Evolutionary conservation across 2,797 vertebrate genomes (phyloP).

Genomic region (Clarias laeviceps): DNA sequence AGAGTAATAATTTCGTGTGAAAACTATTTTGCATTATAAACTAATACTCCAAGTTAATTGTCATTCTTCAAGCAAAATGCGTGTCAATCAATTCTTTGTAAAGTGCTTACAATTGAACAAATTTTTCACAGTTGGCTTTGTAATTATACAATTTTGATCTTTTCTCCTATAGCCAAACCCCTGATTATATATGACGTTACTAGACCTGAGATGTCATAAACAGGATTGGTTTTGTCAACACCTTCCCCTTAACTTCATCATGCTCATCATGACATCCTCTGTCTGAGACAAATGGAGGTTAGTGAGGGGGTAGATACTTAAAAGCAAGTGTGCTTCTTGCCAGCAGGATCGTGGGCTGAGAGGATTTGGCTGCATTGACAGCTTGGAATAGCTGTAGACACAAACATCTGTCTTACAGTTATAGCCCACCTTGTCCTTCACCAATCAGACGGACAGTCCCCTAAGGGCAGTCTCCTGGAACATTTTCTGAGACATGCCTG

Average conservation of each 20-base stretch:
- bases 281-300: slow-evolving; percentile 52
- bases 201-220: neutral
- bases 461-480: slow-evolving; percentile 45
- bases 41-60: neutral
- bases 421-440: slow-evolving; percentile 56
- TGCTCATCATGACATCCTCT: neutral
- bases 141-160: neutral
- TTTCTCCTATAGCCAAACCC: slow-evolving; percentile 1
- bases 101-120: neutral
- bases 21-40: neutral
- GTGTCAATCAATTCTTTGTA: neutral
- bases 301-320: slow-evolving; percentile 39
- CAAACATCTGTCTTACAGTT: slow-evolving; percentile 68
- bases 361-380: slow-evolving; percentile 58
- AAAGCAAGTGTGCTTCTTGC: slow-evolving; percentile 42
- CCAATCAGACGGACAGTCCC: slow-evolving; percentile 52
- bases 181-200: neutral
- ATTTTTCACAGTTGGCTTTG: neutral
- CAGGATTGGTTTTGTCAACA: slow-evolving; percentile 24
- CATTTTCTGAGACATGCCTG: slow-evolving; percentile 33
- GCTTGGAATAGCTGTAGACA: slow-evolving; percentile 61
- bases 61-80: neutral
- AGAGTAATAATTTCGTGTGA: neutral
- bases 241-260: slow-evolving; percentile 18
- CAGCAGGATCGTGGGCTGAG: slow-evolving; percentile 28